Conservation (phyloP, 2,113 vertebrate genomes). For the Atractosteus spatula region DNA sequence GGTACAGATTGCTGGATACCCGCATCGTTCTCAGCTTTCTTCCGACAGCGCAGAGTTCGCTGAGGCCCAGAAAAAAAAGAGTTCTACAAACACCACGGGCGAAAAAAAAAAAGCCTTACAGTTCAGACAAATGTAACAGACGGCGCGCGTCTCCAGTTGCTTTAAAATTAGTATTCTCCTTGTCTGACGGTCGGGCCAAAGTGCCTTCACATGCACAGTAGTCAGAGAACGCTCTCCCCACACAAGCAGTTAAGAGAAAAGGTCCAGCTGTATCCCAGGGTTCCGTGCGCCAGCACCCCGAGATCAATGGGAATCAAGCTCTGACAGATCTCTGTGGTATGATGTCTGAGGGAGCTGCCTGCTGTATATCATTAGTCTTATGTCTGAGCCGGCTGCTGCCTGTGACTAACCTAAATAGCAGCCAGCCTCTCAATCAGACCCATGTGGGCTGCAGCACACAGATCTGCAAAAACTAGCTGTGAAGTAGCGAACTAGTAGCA, state of each 20-base stretch:
- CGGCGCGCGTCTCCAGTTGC: too few relatives aligned
- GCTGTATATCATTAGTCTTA: slow-evolving; percentile 49
- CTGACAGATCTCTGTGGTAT: slow-evolving; percentile 43
- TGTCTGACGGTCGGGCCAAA: too few relatives aligned
- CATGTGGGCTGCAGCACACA: slow-evolving; percentile 22
- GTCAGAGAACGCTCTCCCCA: too few relatives aligned
- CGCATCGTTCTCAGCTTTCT: too few relatives aligned
- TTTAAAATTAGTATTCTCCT: too few relatives aligned
- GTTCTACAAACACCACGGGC: background rate
- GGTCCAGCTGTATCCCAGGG: slow-evolving; percentile 43
- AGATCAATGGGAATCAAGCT: slow-evolving; percentile 41
- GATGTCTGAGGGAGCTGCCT: slow-evolving; percentile 44
- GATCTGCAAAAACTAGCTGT: slow-evolving; percentile 42
- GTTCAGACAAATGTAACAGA: too few relatives aligned
- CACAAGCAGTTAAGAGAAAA: slow-evolving; percentile 2
- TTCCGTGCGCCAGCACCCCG: slow-evolving; percentile 33
- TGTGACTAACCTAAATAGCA: slow-evolving; percentile 44
- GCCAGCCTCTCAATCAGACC: slow-evolving; percentile 45
- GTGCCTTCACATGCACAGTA: too few relatives aligned
- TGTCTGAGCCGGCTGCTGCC: slow-evolving; percentile 32
- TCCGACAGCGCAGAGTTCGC: background rate
- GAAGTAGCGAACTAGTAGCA: slow-evolving; percentile 46
- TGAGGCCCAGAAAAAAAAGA: background rate
- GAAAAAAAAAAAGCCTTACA: too few relatives aligned
- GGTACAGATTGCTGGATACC: too few relatives aligned